Percentiles rank a stretch among this genome's conserved stretches.
Evolutionary conservation across 2,113 vertebrate genomes (phyloP).

Genomic region (Serinus canaria): DNA sequence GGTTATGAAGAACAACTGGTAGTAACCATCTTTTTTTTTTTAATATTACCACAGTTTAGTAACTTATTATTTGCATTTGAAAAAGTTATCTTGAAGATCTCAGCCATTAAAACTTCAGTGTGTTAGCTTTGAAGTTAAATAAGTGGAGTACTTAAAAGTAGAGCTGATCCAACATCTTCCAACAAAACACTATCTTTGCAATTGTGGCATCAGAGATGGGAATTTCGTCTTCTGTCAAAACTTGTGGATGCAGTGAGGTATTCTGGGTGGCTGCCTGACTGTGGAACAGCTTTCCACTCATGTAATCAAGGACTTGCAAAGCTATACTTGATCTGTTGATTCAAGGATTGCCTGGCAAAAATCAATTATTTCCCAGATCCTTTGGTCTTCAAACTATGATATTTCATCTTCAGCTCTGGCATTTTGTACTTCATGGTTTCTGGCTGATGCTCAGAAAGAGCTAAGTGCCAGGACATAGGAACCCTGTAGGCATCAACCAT

Average conservation of each 20-base stretch:
- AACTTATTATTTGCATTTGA: neutral
- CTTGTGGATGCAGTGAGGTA: neutral
- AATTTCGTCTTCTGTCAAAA: neutral
- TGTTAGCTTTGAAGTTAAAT: neutral
- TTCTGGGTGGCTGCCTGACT: neutral
- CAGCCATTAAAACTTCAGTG: neutral
- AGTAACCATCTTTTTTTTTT: neutral
- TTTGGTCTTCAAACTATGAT: neutral
- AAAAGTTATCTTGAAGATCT: neutral
- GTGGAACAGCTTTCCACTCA: neutral
- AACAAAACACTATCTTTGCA: neutral
- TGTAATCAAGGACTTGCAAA: neutral
- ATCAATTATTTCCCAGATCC: neutral
- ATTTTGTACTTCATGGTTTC: neutral
- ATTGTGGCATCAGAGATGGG: neutral
- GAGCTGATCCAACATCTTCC: neutral
- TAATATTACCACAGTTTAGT: neutral
- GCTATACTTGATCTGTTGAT: neutral
- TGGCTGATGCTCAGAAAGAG: neutral
- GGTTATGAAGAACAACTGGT: neutral
- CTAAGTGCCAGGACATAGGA: neutral
- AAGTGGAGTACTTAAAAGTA: neutral
- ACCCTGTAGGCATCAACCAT: neutral
- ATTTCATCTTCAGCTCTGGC: neutral
- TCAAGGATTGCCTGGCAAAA: neutral